These are phyloP conservation scores for Ictalurus furcatus DNA, from an alignment of 2,113 vertebrate genomes.

Conservation along the genomic window DNA sequence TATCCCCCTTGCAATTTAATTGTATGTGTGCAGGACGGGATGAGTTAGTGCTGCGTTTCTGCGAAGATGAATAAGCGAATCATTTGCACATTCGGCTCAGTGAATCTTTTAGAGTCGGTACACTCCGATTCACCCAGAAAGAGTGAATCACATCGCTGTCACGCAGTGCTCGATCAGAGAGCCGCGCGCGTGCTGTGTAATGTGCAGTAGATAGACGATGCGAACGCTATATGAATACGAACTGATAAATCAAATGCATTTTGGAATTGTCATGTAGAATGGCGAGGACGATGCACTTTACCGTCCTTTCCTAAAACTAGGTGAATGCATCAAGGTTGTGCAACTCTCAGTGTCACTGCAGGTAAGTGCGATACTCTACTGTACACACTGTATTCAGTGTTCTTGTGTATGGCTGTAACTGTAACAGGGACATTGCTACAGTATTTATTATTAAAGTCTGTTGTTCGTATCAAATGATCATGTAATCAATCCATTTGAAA, in stretches of 20 bases:
- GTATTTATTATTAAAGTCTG: neutral
- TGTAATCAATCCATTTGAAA: neutral
- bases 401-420: neutral
- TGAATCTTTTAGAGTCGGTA: neutral
- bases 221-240: neutral
- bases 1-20: neutral
- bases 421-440: neutral
- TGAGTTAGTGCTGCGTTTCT: neutral
- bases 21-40: neutral
- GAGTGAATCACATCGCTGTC: neutral
- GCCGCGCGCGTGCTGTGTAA: neutral
- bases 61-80: neutral
- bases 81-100: neutral
- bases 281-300: neutral
- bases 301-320: slow-evolving; percentile 5
- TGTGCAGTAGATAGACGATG: neutral
- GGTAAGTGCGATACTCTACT: slow-evolving; percentile 1
- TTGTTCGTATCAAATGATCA: neutral
- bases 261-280: neutral
- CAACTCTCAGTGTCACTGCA: slow-evolving; percentile 2
- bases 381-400: neutral
- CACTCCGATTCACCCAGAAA: neutral
- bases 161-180: neutral
- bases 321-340: slow-evolving; percentile 12
- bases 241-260: neutral